Conservation (phyloP, 37 sponge, comb jelly and placozoan species). For the Axinella damicornis region DNA sequence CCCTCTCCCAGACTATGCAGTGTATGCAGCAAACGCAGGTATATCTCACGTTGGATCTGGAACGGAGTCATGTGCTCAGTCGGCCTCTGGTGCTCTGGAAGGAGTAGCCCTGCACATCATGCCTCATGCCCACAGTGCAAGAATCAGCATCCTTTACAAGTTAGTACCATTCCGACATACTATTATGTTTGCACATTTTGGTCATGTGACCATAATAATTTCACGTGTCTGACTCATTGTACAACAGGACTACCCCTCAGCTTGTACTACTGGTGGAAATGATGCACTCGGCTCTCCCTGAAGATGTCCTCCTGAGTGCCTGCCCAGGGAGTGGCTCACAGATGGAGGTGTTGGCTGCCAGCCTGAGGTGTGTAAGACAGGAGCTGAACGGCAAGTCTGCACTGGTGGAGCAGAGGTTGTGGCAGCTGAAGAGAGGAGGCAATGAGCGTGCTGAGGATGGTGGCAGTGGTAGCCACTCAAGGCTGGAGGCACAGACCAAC, state of each 20-base stretch:
- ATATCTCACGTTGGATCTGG: neutral
- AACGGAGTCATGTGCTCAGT: neutral
- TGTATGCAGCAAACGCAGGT: neutral
- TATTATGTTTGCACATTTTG: no score
- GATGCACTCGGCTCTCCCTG: neutral
- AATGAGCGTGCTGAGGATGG: no score
- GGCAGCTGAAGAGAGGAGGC: neutral
- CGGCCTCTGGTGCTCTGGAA: neutral
- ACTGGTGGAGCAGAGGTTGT: neutral
- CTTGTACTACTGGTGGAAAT: constrained; percentile 4
- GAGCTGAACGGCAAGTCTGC: neutral
- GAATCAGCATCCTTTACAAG: constrained; percentile 39
- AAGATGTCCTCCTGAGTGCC: constrained; percentile 6
- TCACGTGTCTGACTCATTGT: neutral
- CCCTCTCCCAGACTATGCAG: neutral
- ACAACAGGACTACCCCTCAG: neutral
- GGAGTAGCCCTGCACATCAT: neutral
- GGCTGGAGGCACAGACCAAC: no score
- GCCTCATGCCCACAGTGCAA: neutral
- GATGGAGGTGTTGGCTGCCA: neutral
- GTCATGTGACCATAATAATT: no score
- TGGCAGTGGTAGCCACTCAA: no score
- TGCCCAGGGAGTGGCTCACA: neutral
- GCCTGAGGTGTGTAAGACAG: neutral
- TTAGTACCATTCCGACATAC: neutral